Percentiles rank a stretch among this genome's conserved stretches.
Evolutionary conservation across 2,888 invertebrate genomes (phyloP).

Genomic region (Notodonta ziczac): DNA sequence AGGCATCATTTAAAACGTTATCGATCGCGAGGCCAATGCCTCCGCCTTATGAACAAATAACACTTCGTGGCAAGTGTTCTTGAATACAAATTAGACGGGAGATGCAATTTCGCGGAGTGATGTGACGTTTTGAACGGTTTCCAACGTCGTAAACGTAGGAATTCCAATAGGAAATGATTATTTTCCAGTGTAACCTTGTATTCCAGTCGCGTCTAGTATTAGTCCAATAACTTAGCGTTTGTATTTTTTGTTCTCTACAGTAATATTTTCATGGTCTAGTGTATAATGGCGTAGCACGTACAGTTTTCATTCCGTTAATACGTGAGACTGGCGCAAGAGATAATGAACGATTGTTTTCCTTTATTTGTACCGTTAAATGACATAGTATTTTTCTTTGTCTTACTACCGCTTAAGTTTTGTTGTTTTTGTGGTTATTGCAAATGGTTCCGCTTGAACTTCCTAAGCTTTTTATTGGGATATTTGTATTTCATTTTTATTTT

Average conservation of each 20-base stretch:
- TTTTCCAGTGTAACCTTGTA: conserved; percentile 48
- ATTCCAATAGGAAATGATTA: conserved; percentile 71
- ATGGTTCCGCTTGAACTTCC: too few species aligned
- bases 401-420: too few species aligned
- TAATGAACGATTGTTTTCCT: conserved; percentile 20
- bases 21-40: conserved; percentile 25
- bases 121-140: conserved; percentile 68
- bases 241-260: conserved; percentile 6
- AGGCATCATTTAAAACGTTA: conserved; percentile 27
- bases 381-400: background rate
- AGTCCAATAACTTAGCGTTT: conserved; percentile 25
- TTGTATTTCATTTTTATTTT: too few species aligned
- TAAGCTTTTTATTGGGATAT: too few species aligned
- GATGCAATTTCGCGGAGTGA: conserved; percentile 72
- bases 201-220: conserved; percentile 46
- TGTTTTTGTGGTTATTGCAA: too few species aligned
- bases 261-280: conserved; percentile 6
- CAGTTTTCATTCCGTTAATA: conserved; percentile 27
- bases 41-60: conserved; percentile 66
- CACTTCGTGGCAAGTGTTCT: conserved; percentile 51
- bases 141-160: conserved; percentile 56
- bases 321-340: conserved; percentile 23
- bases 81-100: conserved; percentile 72
- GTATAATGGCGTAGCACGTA: conserved; percentile 25
- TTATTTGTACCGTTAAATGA: background rate